Evolutionary conservation across 1,140 invertebrate genomes (phyloP).

Genomic region (Conus ventricosus): DNA sequence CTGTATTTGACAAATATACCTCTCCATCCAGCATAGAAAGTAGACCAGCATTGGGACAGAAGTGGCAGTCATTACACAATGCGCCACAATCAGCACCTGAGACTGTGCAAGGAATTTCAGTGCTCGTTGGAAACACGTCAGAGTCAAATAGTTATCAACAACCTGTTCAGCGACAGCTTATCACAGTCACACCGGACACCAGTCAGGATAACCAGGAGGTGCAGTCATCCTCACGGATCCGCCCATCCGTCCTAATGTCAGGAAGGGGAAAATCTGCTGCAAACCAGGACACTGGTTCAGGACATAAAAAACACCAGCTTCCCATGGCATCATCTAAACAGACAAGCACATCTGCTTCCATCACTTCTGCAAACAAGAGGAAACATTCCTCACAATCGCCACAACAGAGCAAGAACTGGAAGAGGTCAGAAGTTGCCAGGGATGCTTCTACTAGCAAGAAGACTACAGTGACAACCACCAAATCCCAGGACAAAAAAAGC

Average conservation of each 20-base stretch:
- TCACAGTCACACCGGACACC: not conserved
- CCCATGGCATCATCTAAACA: no score
- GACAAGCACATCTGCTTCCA: no score
- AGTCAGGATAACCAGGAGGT: not conserved
- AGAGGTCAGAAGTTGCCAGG: not conserved
- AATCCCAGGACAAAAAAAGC: not conserved
- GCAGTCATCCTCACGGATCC: not conserved
- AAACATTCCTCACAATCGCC: not conserved
- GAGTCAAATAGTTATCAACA: no score
- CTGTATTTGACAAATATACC: not conserved
- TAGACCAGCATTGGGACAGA: slow-evolving; percentile 5
- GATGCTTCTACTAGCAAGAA: no score
- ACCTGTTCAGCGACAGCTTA: not conserved
- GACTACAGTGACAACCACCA: not conserved
- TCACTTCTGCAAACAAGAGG: not conserved
- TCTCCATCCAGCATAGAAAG: not conserved
- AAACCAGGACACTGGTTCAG: no score
- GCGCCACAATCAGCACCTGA: no score
- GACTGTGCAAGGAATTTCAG: no score
- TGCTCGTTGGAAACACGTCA: no score
- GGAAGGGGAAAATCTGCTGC: not conserved
- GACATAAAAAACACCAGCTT: no score
- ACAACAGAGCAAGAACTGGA: not conserved
- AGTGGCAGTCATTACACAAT: not conserved
- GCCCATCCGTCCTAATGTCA: not conserved